Evolutionary conservation across 2,113 vertebrate genomes (phyloP).

Genomic region (Peromyscus maniculatus): DNA sequence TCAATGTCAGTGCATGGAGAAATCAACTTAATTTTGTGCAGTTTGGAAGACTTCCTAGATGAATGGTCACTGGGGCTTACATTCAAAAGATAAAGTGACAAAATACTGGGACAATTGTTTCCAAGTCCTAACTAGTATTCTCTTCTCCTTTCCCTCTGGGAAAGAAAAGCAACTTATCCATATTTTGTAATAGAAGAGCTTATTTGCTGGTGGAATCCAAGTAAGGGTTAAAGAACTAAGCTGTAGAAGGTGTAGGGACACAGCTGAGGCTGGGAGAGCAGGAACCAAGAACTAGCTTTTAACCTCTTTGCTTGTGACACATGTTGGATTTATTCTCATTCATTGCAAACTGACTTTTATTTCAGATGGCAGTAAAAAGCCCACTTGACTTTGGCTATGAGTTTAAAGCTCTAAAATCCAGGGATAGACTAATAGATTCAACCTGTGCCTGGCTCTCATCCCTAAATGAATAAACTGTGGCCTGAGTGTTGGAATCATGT

Average conservation of each 20-base stretch:
- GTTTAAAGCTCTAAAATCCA: conserved; percentile 47
- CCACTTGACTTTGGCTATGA: conserved; percentile 18
- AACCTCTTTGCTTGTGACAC: background rate
- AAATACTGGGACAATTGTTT: background rate
- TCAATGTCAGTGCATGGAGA: background rate
- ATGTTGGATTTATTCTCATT: background rate
- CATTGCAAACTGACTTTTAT: conserved; percentile 10
- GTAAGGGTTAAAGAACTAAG: background rate
- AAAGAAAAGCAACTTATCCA: background rate
- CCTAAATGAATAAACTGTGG: background rate
- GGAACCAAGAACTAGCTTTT: background rate
- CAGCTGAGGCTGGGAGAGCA: background rate
- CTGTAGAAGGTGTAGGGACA: background rate
- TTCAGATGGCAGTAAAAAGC: conserved; percentile 24
- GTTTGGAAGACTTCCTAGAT: background rate
- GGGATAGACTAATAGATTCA: conserved; percentile 3
- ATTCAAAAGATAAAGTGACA: background rate
- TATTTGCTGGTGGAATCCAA: conserved; percentile 5
- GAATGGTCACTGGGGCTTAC: background rate
- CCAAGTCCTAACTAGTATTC: background rate
- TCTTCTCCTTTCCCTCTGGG: background rate
- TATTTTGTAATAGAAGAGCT: background rate
- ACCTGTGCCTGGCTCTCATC: conserved; percentile 24
- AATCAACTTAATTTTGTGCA: background rate
- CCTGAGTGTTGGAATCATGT: background rate